A percentile compares a stretch with the other conserved stretches of the same genome.
Evolutionary conservation across 1,140 invertebrate species (phyloP).

Genomic region (Drosophila serrata): DNA sequence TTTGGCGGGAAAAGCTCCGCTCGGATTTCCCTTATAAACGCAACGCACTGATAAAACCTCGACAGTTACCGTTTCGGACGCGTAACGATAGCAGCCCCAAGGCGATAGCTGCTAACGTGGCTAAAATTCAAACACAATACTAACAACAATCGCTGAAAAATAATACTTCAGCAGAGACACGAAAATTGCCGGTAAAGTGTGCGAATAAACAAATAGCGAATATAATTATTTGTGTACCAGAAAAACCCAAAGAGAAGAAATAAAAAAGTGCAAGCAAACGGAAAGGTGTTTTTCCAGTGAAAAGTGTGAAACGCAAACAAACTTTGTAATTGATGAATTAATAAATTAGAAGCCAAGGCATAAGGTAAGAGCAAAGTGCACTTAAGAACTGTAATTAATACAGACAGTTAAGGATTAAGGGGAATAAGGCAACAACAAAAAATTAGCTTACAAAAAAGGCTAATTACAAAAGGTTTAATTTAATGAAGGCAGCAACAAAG

Average conservation of each 20-base stretch:
- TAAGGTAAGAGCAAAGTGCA: conserved; percentile 24
- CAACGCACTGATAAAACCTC: conserved; percentile 62
- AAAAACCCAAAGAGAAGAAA: background rate
- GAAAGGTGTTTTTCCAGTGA: conserved; percentile 28
- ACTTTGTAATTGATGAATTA: conserved; percentile 41
- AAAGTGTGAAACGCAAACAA: conserved; percentile 31
- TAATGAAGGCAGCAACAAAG: conserved; percentile 4
- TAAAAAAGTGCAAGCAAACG: conserved; percentile 9
- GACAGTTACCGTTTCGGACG: conserved; percentile 75
- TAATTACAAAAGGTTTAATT: conserved; percentile 26
- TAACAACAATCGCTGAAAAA: conserved; percentile 33
- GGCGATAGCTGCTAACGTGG: conserved; percentile 27
- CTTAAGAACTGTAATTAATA: conserved; percentile 14
- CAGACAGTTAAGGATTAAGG: conserved; percentile 3
- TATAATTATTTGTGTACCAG: conserved; percentile 30
- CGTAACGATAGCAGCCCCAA: conserved; percentile 56
- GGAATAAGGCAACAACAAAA: background rate
- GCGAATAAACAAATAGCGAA: conserved; percentile 32
- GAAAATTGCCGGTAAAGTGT: conserved; percentile 61
- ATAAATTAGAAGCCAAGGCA: conserved; percentile 11
- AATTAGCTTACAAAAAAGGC: background rate
- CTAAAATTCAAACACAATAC: conserved; percentile 9
- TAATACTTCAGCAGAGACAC: conserved; percentile 23
- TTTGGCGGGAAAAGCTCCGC: conserved; percentile 33
- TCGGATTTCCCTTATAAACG: conserved; percentile 61